Evolutionary conservation across 2,888 invertebrate genomes (phyloP), one percentile per base, ranked within the genome.

Genomic region (Rotaria macrura): DNA sequence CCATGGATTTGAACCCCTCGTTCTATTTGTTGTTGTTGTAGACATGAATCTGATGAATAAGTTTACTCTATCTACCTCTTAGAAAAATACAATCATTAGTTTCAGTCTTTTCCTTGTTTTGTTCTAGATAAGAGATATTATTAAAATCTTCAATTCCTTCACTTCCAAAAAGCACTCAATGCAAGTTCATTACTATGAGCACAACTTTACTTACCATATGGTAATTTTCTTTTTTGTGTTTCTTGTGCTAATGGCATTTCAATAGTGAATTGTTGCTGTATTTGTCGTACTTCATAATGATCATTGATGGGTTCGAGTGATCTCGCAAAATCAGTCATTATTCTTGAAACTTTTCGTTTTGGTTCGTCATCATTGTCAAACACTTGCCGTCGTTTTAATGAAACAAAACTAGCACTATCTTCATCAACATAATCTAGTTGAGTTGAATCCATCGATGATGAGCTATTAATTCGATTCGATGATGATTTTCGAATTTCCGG

Each of bases 231-330:
- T 34, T 65, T 79, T n/a, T 79, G 2, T 43, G 79, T 6, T 43
- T 40, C 10, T n/a, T 79, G 40, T 25, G 79, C 23, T 43, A 79
- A 14, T 43, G 79, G 40, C 43, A 25, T 4, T 79, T 79, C 79
- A 43, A 43, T 79, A 14, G 79, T 38, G n/a, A 79, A 79, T 79
- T 79, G 79, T n/a, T 43, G 40, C 43, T 79, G 79, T 79, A 79
- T 14, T 25, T 79, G 40, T 79, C 79, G 17, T 43, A 79, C 43
- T 43, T 79, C 79, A 43, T 25, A 79, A 79, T 79, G 43, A 43
- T 79, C n/a, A 43, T 43, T 23, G 23, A 9, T 10, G 9, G 79
- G 14, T 25, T 40, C 43, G 12, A n/a, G n/a, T 43, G 79, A 43
- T 43, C 12, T 79, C 34, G 79, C n/a, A 14, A 79, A 43, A 43